Evolutionary conservation across 2,797 vertebrate species (phyloP).

Genomic region (Helicolenus hilgendorfi): DNA sequence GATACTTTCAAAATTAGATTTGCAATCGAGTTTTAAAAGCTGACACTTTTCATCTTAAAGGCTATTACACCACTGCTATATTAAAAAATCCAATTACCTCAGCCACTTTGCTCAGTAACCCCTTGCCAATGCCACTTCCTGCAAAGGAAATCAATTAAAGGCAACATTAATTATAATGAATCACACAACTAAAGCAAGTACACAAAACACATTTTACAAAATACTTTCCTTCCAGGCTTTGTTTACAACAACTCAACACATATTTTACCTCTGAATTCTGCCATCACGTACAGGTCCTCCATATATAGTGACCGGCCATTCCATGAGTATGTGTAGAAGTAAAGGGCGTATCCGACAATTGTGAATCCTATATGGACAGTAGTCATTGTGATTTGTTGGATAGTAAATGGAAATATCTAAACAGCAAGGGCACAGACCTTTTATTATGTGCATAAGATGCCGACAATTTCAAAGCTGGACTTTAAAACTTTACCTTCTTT

Average conservation of each 20-base stretch:
- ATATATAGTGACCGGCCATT: constrained; percentile 87
- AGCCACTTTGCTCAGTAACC: constrained; percentile 90
- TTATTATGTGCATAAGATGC: background rate
- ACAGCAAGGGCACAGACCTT: background rate
- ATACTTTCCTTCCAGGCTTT: background rate
- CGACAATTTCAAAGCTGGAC: background rate
- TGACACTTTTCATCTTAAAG: too few species aligned
- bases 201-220: too few species aligned
- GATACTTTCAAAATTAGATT: background rate
- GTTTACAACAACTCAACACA: background rate
- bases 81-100: constrained; percentile 67
- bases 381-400: background rate
- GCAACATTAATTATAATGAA: background rate
- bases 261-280: constrained; percentile 86
- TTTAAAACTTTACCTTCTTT: constrained; percentile 80
- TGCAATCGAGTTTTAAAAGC: too few species aligned
- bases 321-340: constrained; percentile 93
- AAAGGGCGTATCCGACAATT: constrained; percentile 90
- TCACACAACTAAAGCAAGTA: background rate
- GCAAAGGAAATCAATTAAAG: background rate
- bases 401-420: background rate
- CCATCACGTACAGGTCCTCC: constrained; percentile 94
- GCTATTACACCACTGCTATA: too few species aligned
- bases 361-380: constrained; percentile 78
- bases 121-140: constrained; percentile 91